These are phyloP conservation scores for Drosophila varians DNA, from an alignment of 1,140 invertebrate genomes.

Conservation along the genomic window DNA sequence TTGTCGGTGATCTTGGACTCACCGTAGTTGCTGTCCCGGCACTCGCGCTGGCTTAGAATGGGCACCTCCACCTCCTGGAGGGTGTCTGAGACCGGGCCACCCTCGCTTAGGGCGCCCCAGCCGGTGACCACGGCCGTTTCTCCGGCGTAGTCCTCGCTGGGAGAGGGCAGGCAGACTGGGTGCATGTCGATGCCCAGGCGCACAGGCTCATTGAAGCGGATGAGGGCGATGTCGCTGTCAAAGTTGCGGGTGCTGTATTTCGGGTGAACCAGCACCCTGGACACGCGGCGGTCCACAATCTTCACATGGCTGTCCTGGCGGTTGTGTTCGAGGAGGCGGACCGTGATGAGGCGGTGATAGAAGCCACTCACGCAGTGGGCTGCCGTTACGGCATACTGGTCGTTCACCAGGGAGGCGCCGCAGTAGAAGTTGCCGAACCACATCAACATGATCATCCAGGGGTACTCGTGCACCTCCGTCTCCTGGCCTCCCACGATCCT, in stretches of 20 bases:
- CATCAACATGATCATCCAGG: slow-evolving; percentile 88
- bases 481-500: slow-evolving; percentile 89
- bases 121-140: slow-evolving; percentile 86
- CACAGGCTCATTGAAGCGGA: slow-evolving; percentile 86
- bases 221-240: slow-evolving; percentile 92
- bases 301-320: slow-evolving; percentile 84
- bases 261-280: slow-evolving; percentile 57
- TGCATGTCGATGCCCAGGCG: slow-evolving; percentile 86
- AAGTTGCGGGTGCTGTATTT: slow-evolving; percentile 85
- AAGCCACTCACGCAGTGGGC: slow-evolving; percentile 90
- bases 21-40: slow-evolving; percentile 88
- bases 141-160: slow-evolving; percentile 85
- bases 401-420: slow-evolving; percentile 87
- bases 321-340: slow-evolving; percentile 90
- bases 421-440: slow-evolving; percentile 89
- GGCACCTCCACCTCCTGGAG: slow-evolving; percentile 88
- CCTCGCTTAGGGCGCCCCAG: slow-evolving; percentile 87
- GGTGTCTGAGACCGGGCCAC: slow-evolving; percentile 85
- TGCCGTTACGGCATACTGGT: slow-evolving; percentile 86
- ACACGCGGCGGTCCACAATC: slow-evolving; percentile 83
- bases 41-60: slow-evolving; percentile 89
- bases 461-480: slow-evolving; percentile 87
- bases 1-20: slow-evolving; percentile 90
- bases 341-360: slow-evolving; percentile 88
- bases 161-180: slow-evolving; percentile 89